These are phyloP conservation scores for Heliangelus exortis DNA, from an alignment of 2,797 vertebrate species.

Conservation along the genomic window DNA sequence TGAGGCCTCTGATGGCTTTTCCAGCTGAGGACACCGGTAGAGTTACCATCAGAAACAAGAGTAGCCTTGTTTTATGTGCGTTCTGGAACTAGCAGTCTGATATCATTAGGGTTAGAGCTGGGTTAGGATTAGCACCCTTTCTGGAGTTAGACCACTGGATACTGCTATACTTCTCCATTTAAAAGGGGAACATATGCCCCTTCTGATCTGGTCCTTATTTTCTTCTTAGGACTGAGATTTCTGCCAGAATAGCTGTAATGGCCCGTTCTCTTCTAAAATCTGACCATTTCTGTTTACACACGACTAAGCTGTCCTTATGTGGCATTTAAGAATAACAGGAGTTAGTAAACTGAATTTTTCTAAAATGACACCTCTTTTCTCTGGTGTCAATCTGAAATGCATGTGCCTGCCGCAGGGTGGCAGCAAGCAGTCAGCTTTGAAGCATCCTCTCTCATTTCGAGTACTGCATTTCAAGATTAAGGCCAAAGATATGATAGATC, in stretches of 20 bases:
- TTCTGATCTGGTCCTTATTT: not conserved
- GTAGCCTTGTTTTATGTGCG: not conserved
- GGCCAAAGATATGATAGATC: not conserved
- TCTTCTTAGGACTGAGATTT: not conserved
- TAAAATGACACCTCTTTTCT: not conserved
- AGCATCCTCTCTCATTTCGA: not conserved
- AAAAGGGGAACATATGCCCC: not conserved
- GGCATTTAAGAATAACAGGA: not conserved
- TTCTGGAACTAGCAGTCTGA: not conserved
- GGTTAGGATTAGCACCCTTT: not conserved
- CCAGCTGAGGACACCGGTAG: not conserved
- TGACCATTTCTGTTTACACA: not conserved
- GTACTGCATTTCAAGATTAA: not conserved
- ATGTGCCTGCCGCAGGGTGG: slow-evolving; percentile 50
- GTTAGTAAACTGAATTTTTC: not conserved
- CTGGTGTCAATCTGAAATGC: not conserved
- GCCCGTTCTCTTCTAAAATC: not conserved
- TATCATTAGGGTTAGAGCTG: not conserved
- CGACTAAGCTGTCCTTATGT: not conserved
- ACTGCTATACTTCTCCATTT: not conserved
- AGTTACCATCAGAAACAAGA: not conserved
- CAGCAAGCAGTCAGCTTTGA: slow-evolving; percentile 13
- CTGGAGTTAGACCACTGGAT: not conserved
- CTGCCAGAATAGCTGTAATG: not conserved
- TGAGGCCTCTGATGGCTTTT: not conserved